Evolutionary conservation across 2,888 invertebrate genomes (phyloP).

Genomic region (Lumbricus terrestris): DNA sequence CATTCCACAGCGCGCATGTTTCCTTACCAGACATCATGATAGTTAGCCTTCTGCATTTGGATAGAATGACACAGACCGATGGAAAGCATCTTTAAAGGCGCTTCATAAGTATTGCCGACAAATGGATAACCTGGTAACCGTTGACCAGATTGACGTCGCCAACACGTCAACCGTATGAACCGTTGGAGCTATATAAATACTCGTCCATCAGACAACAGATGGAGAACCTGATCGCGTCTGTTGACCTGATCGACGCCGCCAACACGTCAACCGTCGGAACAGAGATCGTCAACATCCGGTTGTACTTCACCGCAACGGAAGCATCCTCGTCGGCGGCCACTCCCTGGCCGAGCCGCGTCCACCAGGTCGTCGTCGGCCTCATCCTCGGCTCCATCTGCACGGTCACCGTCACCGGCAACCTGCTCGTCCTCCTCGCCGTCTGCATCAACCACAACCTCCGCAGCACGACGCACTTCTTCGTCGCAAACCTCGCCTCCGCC

Average conservation of each 20-base stretch:
- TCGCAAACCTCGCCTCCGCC: conserved; percentile 70
- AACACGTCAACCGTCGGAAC: not conserved
- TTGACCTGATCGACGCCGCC: not conserved
- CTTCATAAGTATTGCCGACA: not conserved
- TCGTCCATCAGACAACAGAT: too few species aligned
- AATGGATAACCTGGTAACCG: not conserved
- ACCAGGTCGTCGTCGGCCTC: conserved; percentile 42
- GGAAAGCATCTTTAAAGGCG: not conserved
- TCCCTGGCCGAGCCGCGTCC: not conserved
- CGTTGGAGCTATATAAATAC: too few species aligned
- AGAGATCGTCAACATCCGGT: not conserved
- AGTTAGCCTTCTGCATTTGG: not conserved
- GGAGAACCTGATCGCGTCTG: too few species aligned
- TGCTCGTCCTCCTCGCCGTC: conserved; percentile 62
- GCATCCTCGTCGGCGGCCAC: not conserved
- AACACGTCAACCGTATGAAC: not conserved
- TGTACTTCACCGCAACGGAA: not conserved
- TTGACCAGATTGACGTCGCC: not conserved
- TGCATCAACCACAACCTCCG: conserved; percentile 60
- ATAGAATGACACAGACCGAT: not conserved
- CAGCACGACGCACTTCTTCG: conserved; percentile 68
- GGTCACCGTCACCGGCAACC: conserved; percentile 61
- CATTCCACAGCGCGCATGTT: not conserved
- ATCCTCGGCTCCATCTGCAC: conserved; percentile 58
- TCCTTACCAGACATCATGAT: not conserved